These are phyloP conservation scores for Chaitophorus viminalis DNA, from an alignment of 2,888 invertebrate genomes.

Conservation along the genomic window DNA sequence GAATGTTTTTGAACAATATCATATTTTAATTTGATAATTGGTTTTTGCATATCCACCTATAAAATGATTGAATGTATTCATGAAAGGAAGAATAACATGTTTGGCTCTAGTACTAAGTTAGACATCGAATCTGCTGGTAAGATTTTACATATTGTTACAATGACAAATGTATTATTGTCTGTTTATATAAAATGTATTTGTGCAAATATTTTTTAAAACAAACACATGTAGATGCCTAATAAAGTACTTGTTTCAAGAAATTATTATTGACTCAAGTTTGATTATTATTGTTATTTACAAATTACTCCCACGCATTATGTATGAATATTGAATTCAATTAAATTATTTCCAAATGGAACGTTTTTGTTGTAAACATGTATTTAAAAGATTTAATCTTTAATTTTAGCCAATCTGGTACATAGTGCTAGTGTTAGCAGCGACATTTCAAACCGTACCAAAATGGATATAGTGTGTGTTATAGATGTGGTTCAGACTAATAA, in stretches of 20 bases:
- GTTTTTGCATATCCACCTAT: neutral
- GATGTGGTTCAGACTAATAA: conserved; percentile 81
- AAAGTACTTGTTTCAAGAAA: too few relatives aligned
- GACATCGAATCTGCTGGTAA: conserved; percentile 42
- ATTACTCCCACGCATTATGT: neutral
- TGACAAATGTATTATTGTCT: too few relatives aligned
- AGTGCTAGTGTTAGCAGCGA: conserved; percentile 35
- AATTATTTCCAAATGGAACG: too few relatives aligned
- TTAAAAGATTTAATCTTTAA: neutral
- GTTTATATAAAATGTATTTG: too few relatives aligned
- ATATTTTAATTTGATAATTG: neutral
- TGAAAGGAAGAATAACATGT: conserved; percentile 55
- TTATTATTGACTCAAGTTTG: neutral
- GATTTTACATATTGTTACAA: neutral
- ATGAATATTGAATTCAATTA: too few relatives aligned
- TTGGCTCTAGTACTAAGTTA: conserved; percentile 36
- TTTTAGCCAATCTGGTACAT: conserved; percentile 31
- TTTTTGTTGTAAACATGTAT: neutral
- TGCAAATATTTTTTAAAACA: too few relatives aligned
- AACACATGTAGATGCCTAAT: too few relatives aligned
- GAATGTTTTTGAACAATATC: neutral
- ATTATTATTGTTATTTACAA: neutral
- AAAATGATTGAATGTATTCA: conserved; percentile 45
- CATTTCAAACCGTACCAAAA: conserved; percentile 66
- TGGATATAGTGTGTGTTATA: conserved; percentile 90